Base-by-base conservation (phyloP, 2,113 vertebrate species). In the Corythaixoides concolor region DNA sequence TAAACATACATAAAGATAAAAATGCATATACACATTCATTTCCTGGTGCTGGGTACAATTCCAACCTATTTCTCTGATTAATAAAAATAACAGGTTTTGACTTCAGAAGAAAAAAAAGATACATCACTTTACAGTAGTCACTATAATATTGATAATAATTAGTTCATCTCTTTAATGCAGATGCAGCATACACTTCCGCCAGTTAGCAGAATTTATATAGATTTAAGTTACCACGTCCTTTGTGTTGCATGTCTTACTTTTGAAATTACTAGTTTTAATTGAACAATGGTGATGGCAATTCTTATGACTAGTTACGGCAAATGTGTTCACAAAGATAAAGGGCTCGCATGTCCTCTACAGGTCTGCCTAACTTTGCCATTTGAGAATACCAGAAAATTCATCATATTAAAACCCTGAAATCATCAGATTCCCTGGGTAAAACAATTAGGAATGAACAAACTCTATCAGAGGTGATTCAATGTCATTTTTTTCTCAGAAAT, bases 371-470 rank as follows among this genome's bases (percentile, higher is more conserved):
- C 32, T 52, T 83, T 64, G 6, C 7, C 33, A 52, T 67, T 69
- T 83, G 41, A 85, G 94, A 85, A 86, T 59, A 41, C 10, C 63
- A 80, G 47, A 84, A 92, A 89, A 80, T 37, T 64, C 19, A 63
- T 93, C 53, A 41, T 39, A 55, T 75, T 88, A 55, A 85, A 96
- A 21, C 23, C 45, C 8, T n/a, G 39, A 39, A 39, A 80, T 59
- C 4, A 3, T 76, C 43, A 66, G 24, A 30, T 52, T 69, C 22
- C 33, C 19, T 56, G 27, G 15, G 33, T 47, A 76, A 86, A 74
- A 58, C 5, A 69, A 43, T 37, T 37, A 70, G 41, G 47, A 91
- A 77, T 21, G 49, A 94, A 84, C 27, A 53, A 60, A 90, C 30
- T n/a, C 53, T 43, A 50, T 12, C 17, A 89, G 49, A n/a, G 3